Evolutionary conservation across 2,797 vertebrate genomes (phyloP).

Genomic region (Crenichthys baileyi): DNA sequence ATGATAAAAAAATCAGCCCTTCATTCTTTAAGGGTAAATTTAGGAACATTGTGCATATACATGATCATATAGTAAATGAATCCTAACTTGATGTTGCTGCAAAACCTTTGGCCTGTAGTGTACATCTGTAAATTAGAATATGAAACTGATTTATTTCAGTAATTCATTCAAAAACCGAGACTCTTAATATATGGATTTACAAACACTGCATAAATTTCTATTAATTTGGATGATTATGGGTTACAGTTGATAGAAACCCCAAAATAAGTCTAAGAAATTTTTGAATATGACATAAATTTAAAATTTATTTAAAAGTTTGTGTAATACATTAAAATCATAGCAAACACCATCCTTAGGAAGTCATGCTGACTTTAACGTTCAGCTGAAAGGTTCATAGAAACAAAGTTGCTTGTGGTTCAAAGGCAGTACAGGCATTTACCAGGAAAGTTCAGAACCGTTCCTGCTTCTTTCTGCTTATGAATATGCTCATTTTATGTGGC

Average conservation of each 20-base stretch:
- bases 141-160: not conserved
- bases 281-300: not conserved
- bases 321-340: not conserved
- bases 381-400: not conserved
- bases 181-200: not conserved
- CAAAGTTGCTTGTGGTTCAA: not conserved
- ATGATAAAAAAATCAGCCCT: no score
- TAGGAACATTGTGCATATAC: not conserved
- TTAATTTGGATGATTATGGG: not conserved
- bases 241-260: not conserved
- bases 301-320: not conserved
- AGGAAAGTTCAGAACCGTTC: not conserved
- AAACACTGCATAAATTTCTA: not conserved
- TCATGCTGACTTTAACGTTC: not conserved
- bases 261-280: not conserved
- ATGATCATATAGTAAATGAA: not conserved
- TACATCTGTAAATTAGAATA: not conserved
- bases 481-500: not conserved
- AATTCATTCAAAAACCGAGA: not conserved
- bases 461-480: not conserved
- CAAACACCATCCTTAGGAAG: not conserved
- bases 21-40: not conserved
- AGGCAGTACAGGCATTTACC: not conserved
- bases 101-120: not conserved
- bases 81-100: not conserved